phyloP scores from a whole-genome alignment of 1,140 invertebrate genomes.

The Steinernema feltiae region DNA sequence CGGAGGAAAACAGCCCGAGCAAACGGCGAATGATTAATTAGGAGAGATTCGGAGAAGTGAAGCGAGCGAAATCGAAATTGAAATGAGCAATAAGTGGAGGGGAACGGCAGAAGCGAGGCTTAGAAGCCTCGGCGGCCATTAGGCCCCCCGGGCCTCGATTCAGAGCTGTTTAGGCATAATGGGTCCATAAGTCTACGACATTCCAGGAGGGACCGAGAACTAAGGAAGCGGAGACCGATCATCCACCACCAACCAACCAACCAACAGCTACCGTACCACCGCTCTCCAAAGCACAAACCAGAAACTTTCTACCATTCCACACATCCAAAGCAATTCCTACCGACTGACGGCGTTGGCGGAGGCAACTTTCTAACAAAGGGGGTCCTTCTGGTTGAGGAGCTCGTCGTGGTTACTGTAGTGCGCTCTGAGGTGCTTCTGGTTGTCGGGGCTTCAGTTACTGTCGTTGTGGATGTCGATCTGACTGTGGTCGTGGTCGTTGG shows the following conservation, averaged over 20 bases:
- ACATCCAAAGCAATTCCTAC: constrained; percentile 11
- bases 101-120: constrained; percentile 13
- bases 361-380: not conserved
- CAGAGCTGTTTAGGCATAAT: too few relatives aligned
- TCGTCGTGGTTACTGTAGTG: not conserved
- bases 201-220: not conserved
- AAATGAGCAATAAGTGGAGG: not conserved
- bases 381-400: not conserved
- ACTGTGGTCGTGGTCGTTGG: not conserved
- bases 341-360: not conserved
- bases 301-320: constrained; percentile 3
- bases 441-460: not conserved
- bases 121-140: constrained; percentile 18
- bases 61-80: not conserved
- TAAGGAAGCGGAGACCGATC: constrained; percentile 1
- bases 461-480: not conserved
- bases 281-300: not conserved
- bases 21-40: constrained; percentile 1
- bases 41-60: not conserved
- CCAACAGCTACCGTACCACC: constrained; percentile 8
- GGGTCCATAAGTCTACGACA: not conserved
- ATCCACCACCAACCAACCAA: not conserved
- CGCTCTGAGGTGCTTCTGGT: not conserved
- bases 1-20: not conserved
- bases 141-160: not conserved